phyloP scores from a whole-genome alignment of 2,113 vertebrate genomes.

The Harpagus bidentatus region DNA sequence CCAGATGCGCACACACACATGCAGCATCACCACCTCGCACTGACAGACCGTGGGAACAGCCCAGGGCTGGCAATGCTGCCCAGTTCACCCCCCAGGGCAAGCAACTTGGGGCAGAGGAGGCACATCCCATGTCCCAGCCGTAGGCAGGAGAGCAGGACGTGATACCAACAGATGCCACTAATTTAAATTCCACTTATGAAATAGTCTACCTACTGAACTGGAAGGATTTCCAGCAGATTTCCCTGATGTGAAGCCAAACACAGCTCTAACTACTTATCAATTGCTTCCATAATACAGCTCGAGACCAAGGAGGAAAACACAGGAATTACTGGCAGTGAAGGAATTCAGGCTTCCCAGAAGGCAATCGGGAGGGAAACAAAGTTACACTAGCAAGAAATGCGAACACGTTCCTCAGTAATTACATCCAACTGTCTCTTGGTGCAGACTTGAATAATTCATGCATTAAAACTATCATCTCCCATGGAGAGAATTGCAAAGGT shows the following conservation, averaged over 20 bases:
- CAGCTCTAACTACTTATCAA: neutral
- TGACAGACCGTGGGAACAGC: neutral
- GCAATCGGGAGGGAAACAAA: too few species aligned
- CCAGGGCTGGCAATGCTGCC: neutral
- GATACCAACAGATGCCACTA: neutral
- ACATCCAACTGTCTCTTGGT: neutral
- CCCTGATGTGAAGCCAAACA: neutral
- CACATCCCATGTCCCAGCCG: neutral
- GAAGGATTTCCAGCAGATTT: slow-evolving; percentile 3
- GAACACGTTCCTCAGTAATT: neutral
- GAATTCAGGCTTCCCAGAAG: slow-evolving; percentile 3
- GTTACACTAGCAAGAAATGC: neutral
- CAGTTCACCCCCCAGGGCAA: neutral
- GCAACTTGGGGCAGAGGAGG: neutral
- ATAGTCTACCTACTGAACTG: neutral
- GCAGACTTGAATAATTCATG: neutral
- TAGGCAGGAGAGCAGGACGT: neutral
- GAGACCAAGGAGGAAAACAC: neutral
- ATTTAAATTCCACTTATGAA: neutral
- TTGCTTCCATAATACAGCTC: neutral
- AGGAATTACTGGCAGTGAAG: neutral
- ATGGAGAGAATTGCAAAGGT: neutral
- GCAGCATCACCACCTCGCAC: neutral
- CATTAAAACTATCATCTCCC: neutral
- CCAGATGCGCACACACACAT: accelerated